Evolutionary conservation across 2,113 vertebrate genomes (phyloP).

Genomic region (Oncorhynchus nerka): DNA sequence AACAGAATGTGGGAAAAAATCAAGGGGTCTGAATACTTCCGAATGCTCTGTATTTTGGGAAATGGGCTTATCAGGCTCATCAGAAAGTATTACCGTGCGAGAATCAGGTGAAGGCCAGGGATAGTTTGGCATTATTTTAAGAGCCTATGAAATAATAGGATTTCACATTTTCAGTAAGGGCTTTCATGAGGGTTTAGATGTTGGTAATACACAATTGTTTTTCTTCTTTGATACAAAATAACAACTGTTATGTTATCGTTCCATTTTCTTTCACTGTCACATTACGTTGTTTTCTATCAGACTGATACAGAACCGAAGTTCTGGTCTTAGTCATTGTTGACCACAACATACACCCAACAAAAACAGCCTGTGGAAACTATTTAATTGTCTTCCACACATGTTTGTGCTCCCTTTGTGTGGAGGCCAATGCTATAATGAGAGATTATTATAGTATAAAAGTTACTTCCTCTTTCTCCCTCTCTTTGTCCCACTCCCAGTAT

Average conservation of each 20-base stretch:
- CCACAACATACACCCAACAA: slow-evolving; percentile 53
- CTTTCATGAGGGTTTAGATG: too few relatives aligned
- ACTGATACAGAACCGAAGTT: slow-evolving; percentile 1
- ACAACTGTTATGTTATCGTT: neutral
- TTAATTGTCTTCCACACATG: slow-evolving; percentile 59
- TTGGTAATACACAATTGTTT: neutral
- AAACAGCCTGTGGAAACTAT: slow-evolving; percentile 49
- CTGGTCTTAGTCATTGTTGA: slow-evolving; percentile 46
- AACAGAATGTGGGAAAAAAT: too few relatives aligned
- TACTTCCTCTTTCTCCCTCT: slow-evolving; percentile 26
- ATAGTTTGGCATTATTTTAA: neutral
- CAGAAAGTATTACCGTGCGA: neutral
- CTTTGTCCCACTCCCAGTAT: neutral
- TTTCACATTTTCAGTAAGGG: too few relatives aligned
- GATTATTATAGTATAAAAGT: slow-evolving; percentile 50
- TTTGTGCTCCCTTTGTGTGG: slow-evolving; percentile 57
- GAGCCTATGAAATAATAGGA: too few relatives aligned
- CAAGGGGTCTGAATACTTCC: too few relatives aligned
- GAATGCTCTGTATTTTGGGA: neutral
- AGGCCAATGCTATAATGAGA: slow-evolving; percentile 63
- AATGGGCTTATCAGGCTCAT: neutral
- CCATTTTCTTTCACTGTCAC: neutral
- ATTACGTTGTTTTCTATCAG: slow-evolving; percentile 12
- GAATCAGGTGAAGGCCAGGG: too few relatives aligned
- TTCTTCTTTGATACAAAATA: neutral